Conservation (phyloP, 2,113 vertebrate species). For the Larimichthys crocea region DNA sequence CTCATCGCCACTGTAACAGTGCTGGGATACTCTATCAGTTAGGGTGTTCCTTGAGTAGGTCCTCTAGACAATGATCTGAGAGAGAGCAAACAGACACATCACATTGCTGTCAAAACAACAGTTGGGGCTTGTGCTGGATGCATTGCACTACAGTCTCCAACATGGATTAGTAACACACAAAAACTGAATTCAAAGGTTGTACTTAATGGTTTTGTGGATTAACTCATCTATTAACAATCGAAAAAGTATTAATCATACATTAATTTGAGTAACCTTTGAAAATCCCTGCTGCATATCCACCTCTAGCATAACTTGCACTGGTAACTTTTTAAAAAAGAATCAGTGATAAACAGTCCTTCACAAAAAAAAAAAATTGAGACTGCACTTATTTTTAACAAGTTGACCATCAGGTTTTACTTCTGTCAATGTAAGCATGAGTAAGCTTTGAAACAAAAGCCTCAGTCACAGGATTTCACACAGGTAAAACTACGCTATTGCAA, state of each 20-base stretch:
- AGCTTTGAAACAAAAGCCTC: constrained; percentile 27
- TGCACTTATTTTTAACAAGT: constrained; percentile 9
- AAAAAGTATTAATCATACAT: background rate
- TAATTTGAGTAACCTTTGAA: background rate
- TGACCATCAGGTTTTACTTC: background rate
- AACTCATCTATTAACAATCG: background rate
- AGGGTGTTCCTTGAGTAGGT: constrained; percentile 50
- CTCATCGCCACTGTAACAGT: constrained; percentile 59
- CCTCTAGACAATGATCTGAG: constrained; percentile 49
- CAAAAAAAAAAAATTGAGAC: background rate
- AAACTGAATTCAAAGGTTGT: background rate
- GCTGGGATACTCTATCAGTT: constrained; percentile 63
- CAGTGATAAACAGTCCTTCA: background rate
- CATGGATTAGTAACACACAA: constrained; percentile 11
- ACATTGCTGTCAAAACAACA: background rate
- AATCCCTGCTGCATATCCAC: background rate
- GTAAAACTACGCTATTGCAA: constrained; percentile 11
- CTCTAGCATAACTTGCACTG: background rate
- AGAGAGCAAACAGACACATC: constrained; percentile 50
- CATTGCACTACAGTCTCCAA: background rate
- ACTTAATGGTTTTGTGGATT: background rate
- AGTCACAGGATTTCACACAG: constrained; percentile 21
- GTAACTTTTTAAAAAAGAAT: background rate
- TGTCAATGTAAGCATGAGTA: constrained; percentile 16
- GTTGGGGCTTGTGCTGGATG: background rate